Evolutionary conservation across 2,113 vertebrate genomes (phyloP).

Genomic region (Myanophis thanlyinensis): DNA sequence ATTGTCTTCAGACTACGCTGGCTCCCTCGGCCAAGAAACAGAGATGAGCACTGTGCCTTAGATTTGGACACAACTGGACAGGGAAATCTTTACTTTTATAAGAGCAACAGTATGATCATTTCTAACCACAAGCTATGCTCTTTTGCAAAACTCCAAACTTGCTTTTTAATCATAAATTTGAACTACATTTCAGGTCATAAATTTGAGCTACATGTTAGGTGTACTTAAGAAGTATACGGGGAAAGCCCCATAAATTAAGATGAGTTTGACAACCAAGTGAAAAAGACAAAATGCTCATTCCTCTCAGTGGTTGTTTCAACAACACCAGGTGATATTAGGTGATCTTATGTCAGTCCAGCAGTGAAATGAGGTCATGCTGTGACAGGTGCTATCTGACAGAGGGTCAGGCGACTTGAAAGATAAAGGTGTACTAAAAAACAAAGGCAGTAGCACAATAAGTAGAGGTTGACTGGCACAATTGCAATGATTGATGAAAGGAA

Average conservation of each 20-base stretch:
- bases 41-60: neutral
- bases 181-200: no score
- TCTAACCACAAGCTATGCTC: neutral
- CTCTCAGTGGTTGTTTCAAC: constrained; percentile 34
- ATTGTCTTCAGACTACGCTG: neutral
- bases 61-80: neutral
- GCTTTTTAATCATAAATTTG: neutral
- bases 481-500: constrained; percentile 24
- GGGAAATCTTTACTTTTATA: neutral
- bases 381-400: constrained; percentile 15
- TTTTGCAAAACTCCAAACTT: rapidly evolving
- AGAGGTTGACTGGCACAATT: constrained; percentile 11
- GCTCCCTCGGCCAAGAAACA: neutral
- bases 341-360: constrained; percentile 32
- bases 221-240: neutral
- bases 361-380: constrained; percentile 45
- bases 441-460: constrained; percentile 11
- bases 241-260: rapidly evolving
- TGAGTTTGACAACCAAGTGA: constrained; percentile 20
- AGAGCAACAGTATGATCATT: neutral
- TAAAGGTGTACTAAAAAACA: neutral
- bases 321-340: constrained; percentile 19
- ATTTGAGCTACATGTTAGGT: neutral
- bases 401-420: constrained; percentile 43
- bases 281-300: constrained; percentile 32